Evolutionary conservation across 2,113 vertebrate genomes (phyloP), one percentile per base, ranked within the genome.

Genomic region (Zosterops japonicus): DNA sequence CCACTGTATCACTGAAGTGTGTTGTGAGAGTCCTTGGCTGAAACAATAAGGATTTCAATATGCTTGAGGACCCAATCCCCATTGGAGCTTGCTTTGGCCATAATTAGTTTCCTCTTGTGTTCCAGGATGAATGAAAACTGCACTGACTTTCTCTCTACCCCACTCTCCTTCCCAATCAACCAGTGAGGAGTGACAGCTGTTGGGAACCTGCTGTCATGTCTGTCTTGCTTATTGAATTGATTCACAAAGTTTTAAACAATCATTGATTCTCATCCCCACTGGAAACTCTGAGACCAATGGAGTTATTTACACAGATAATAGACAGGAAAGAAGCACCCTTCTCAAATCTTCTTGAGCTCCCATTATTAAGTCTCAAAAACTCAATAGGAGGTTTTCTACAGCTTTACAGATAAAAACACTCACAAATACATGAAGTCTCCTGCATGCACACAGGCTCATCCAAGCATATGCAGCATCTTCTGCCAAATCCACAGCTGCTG

Each of bases 251-350:
- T 97, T 96, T 90, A 93, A 95, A 95, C 0, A 0, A 88, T 94
- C 92, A 94, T 80, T 83, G 91, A 94, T 95, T 96, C 49, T 78
- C 52, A 89, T 93, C 63, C 55, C 72, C 47, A 83, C 42, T 69
- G 80, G 70, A 91, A 78, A 91, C 61, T 82, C 42, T 71, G 82
- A 93, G 61, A 94, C 89, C 87, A 89, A 52, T 67, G 42, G 47
- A 89, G 61, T 79, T 96, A 90, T 93, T 94, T 92, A 92, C 72
- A 94, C 29, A 59, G 61, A 90, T 95, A 89, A 53, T 81, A 80
- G 83, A 92, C 67, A 93, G 65, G 47, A 86, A 93, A 94, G 64
- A 90, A 61, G 31, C n/a, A 92, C 63, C 21, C 13, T 88, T 56
- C 63, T 91, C 83, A 89, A 70, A 72, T 68, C 27, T 80, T 84